Percentiles rank a stretch among this genome's conserved stretches.
Conservation (phyloP, 2,888 invertebrate genomes). For the Caradrina kadenii region DNA sequence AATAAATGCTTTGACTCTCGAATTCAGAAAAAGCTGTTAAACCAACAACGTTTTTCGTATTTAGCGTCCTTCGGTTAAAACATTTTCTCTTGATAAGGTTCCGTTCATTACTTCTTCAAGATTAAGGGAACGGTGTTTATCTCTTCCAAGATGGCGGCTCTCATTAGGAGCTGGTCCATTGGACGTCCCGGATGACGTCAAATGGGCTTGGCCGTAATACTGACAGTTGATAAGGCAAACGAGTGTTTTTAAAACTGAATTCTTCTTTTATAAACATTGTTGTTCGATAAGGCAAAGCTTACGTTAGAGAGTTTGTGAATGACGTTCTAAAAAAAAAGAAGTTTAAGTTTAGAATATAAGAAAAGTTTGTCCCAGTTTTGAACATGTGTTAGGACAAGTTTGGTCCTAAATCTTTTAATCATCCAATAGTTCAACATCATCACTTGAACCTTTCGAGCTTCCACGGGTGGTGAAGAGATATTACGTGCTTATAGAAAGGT, state of each 20-base stretch:
- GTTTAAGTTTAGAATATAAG: too few species aligned
- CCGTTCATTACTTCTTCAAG: conserved; percentile 16
- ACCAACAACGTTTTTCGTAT: neutral
- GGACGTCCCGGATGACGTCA: conserved; percentile 40
- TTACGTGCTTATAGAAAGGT: too few species aligned
- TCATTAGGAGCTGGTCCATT: conserved; percentile 29
- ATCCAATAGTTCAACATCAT: too few species aligned
- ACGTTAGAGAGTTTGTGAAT: neutral
- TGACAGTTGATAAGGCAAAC: conserved; percentile 26
- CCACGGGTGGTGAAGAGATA: too few species aligned
- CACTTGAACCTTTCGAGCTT: too few species aligned
- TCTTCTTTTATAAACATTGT: neutral
- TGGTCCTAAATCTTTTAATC: too few species aligned
- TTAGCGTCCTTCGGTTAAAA: neutral
- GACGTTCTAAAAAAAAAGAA: too few species aligned
- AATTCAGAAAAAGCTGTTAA: neutral
- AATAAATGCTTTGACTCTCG: neutral
- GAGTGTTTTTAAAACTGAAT: conserved; percentile 11
- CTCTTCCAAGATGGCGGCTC: conserved; percentile 18
- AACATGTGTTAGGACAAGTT: too few species aligned
- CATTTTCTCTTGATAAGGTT: conserved; percentile 2
- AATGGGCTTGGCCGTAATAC: neutral
- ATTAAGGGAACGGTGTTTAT: conserved; percentile 11
- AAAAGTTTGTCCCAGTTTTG: too few species aligned
- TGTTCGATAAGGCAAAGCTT: neutral